Conservation (phyloP, 2,113 vertebrate species). For the Beaufortia kweichowensis region DNA sequence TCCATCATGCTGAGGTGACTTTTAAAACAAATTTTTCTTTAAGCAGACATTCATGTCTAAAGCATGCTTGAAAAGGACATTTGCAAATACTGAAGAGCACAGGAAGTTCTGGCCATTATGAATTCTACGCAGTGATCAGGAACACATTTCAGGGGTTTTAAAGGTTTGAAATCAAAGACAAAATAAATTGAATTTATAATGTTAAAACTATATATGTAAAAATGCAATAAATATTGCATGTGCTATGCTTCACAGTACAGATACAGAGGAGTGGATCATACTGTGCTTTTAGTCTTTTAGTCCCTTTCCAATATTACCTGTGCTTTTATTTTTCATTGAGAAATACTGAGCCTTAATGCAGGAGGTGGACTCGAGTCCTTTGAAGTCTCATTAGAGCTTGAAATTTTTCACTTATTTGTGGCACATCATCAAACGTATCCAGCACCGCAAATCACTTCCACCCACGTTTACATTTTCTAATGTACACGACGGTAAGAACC, state of each 20-base stretch:
- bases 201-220: constrained; percentile 48
- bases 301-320: constrained; percentile 17
- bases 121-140: constrained; percentile 24
- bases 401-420: constrained; percentile 7
- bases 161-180: constrained; percentile 49
- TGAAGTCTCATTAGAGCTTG: constrained; percentile 14
- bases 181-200: constrained; percentile 26
- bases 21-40: constrained; percentile 22
- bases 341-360: constrained; percentile 42
- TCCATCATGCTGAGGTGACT: constrained; percentile 43
- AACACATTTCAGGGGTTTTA: constrained; percentile 40
- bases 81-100: constrained; percentile 44
- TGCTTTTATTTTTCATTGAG: constrained; percentile 18
- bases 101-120: constrained; percentile 36
- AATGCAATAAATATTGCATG: constrained; percentile 83
- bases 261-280: constrained; percentile 33
- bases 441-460: neutral
- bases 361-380: neutral
- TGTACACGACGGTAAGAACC: neutral
- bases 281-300: constrained; percentile 33
- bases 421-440: neutral
- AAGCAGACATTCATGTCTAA: constrained; percentile 23
- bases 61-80: constrained; percentile 40
- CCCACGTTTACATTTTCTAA: neutral
- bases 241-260: constrained; percentile 50